Evolutionary conservation across 2,888 invertebrate species (phyloP).

Genomic region (Metallyticus violacea): DNA sequence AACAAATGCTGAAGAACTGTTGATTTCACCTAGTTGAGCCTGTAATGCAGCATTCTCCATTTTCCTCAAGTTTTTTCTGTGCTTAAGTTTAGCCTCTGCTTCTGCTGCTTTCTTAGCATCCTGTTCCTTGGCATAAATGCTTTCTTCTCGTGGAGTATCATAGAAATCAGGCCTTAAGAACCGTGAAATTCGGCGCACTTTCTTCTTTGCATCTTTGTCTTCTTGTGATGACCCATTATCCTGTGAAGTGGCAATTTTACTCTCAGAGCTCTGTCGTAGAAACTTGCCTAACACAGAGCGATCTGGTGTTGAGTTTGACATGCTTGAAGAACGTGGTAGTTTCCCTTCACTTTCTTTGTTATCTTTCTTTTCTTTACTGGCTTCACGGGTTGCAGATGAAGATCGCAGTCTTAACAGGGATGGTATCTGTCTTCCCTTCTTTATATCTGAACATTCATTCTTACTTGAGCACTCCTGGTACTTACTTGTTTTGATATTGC

Average conservation of each 20-base stretch:
- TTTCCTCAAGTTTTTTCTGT: neutral
- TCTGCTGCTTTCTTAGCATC: conserved; percentile 37
- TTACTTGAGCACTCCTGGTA: neutral
- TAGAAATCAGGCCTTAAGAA: conserved; percentile 78
- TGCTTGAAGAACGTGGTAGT: neutral
- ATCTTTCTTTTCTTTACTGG: neutral
- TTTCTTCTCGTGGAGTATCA: conserved; percentile 66
- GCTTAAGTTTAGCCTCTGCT: conserved; percentile 22
- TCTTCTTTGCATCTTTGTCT: conserved; percentile 2
- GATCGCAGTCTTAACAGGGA: conserved; percentile 6
- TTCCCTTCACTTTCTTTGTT: neutral
- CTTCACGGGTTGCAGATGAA: neutral
- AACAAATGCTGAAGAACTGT: neutral
- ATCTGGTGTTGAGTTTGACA: conserved; percentile 45
- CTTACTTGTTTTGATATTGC: neutral
- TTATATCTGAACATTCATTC: neutral
- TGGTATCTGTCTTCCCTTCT: conserved; percentile 3
- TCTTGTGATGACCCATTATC: neutral
- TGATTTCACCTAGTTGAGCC: neutral
- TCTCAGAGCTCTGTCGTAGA: conserved; percentile 49
- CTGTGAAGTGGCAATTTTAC: neutral
- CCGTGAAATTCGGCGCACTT: conserved; percentile 63
- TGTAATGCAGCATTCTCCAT: neutral
- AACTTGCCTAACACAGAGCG: conserved; percentile 58
- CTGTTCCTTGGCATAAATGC: conserved; percentile 54